A percentile compares a stretch with the other conserved stretches of the same genome.
These are phyloP conservation scores for Chelonus formosanus DNA, from an alignment of 2,888 invertebrate species.

Conservation along the genomic window DNA sequence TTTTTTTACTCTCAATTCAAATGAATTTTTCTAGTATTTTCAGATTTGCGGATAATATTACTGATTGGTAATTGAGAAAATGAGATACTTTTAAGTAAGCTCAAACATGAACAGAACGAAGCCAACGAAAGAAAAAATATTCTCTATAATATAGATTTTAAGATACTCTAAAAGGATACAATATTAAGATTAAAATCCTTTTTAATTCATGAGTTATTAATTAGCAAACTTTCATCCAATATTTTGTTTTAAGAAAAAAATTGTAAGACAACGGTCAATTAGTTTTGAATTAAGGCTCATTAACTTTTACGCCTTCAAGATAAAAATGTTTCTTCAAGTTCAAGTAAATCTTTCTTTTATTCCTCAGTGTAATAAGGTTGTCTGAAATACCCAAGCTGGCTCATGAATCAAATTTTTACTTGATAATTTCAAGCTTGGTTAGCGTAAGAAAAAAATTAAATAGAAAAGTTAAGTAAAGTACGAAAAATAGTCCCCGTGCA, in stretches of 20 bases:
- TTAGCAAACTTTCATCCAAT: too few species aligned
- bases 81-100: too few species aligned
- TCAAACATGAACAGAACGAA: too few species aligned
- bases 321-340: neutral
- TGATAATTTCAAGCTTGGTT: neutral
- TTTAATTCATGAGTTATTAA: too few species aligned
- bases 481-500: slow-evolving; percentile 35
- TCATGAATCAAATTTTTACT: neutral
- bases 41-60: too few species aligned
- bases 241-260: neutral
- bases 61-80: too few species aligned
- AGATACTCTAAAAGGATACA: too few species aligned
- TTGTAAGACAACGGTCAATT: slow-evolving; percentile 4
- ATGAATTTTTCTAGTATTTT: too few species aligned
- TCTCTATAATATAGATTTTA: too few species aligned
- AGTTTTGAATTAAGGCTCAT: slow-evolving; percentile 1
- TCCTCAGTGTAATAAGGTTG: neutral
- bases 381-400: neutral
- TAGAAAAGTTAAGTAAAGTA: slow-evolving; percentile 16
- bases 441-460: neutral
- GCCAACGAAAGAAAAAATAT: too few species aligned
- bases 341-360: neutral
- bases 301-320: neutral
- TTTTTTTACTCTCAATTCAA: neutral
- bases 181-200: too few species aligned